phyloP scores from a whole-genome alignment of 2,797 vertebrate genomes.

The Eupleurogrammus muticus region DNA sequence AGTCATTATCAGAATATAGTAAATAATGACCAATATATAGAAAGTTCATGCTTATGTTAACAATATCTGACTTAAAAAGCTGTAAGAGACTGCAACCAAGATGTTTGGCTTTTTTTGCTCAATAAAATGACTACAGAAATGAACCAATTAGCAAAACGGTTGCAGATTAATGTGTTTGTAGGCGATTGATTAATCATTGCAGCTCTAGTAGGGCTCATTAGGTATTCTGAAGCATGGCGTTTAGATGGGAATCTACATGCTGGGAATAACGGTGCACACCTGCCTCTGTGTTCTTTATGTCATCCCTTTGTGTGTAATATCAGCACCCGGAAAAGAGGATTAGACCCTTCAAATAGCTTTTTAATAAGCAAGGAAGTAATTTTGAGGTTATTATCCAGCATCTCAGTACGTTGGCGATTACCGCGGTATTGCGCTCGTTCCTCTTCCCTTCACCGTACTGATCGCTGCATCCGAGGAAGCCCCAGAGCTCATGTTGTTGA shows the following conservation, averaged over 20 bases:
- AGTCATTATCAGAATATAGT: background rate
- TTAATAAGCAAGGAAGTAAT: slow-evolving; percentile 70
- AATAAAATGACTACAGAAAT: background rate
- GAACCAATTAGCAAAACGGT: background rate
- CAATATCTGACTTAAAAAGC: background rate
- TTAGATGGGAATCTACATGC: background rate
- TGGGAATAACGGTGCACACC: slow-evolving; percentile 14
- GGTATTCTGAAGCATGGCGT: slow-evolving; percentile 4
- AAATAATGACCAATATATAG: no score
- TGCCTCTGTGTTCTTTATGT: slow-evolving; percentile 30
- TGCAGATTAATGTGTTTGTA: background rate
- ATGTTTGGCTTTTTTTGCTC: no score
- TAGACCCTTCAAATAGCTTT: slow-evolving; percentile 53
- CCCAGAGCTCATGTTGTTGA: slow-evolving; percentile 42
- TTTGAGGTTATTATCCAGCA: slow-evolving; percentile 64
- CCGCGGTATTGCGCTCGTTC: slow-evolving; percentile 49
- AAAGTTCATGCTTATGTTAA: background rate
- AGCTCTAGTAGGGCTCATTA: background rate
- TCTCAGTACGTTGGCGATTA: slow-evolving; percentile 48
- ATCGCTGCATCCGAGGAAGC: slow-evolving; percentile 48
- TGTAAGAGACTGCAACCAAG: background rate
- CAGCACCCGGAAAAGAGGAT: slow-evolving; percentile 44
- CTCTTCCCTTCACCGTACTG: slow-evolving; percentile 46
- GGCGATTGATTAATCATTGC: background rate
- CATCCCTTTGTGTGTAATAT: slow-evolving; percentile 28